Evolutionary conservation across 2,113 vertebrate genomes (phyloP), one percentile per base, ranked within the genome.

Genomic region (Macaca nemestrina): DNA sequence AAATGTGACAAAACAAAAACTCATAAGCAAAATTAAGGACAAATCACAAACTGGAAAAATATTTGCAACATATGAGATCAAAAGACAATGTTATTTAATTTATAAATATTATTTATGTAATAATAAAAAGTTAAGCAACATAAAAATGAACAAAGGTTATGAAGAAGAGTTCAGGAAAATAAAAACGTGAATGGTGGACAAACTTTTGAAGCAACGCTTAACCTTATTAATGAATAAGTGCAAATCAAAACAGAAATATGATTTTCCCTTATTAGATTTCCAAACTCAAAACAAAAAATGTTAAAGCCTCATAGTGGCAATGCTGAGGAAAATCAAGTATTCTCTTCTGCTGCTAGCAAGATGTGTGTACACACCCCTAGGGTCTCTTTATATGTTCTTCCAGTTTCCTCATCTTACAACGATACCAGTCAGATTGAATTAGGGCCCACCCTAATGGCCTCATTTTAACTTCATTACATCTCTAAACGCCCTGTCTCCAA

Each of bases 41-140:
- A 88, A 89, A 81, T 92, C 16, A 90, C 23, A 40, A 90, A 76
- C 45, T 85, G 70, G 67, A 88, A 97, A 92, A 97, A 52, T 88
- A 95, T 67, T 97, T 85, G 61, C 64, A 92, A 84, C 84, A 84
- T 85, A 83, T 6, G 30, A 48, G 14, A 48, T 89, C 86, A 57
- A 90, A 95, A 93, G 50, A 45, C 48, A 2, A 90, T 64, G 61
- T 64, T 64, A 93, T 83, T 86, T 78, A 57, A 93, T 95, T 92
- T 95, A 79, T 13, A 94, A 96, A 43, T 55, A 95, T 48, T 40
- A 64, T 89, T 61, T 38, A 95, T 88, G 81, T 90, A 96, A 64
- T 35, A 92, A 83, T 61, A 89, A 96, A 94, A 95, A 87, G 59
- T 97, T 87, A 96, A 95, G 79, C 72, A 97, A 87, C 57, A 45